Evolutionary conservation across 2,113 vertebrate genomes (phyloP).

Genomic region (Phylloscopus whistleri): DNA sequence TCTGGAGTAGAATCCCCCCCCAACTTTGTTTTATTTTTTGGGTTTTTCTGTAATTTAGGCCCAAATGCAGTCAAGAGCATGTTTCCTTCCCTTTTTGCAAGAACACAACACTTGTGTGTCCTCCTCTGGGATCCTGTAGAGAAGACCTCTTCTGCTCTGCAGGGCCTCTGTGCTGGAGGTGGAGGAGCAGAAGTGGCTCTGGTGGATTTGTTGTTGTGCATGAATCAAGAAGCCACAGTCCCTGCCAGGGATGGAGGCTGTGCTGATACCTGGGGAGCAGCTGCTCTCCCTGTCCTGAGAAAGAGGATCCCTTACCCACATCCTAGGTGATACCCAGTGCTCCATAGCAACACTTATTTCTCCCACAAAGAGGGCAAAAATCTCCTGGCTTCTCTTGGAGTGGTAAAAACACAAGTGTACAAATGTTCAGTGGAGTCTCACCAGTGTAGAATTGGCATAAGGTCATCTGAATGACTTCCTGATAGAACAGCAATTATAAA

Average conservation of each 20-base stretch:
- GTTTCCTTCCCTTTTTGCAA: background rate
- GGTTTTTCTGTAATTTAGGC: background rate
- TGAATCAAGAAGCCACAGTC: background rate
- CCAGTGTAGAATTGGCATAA: background rate
- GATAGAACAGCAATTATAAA: background rate
- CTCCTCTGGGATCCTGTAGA: background rate
- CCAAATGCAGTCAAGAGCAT: background rate
- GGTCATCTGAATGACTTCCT: background rate
- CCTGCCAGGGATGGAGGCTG: background rate
- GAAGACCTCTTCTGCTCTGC: background rate
- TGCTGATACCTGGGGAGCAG: background rate
- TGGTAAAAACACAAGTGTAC: background rate
- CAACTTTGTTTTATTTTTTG: background rate
- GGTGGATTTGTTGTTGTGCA: background rate
- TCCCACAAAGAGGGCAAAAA: background rate
- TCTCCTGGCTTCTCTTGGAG: background rate
- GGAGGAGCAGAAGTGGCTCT: background rate
- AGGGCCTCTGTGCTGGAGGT: background rate
- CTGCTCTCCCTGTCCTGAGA: background rate
- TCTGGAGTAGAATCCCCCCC: background rate
- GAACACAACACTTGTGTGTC: background rate
- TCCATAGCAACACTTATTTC: background rate
- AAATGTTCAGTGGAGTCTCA: background rate
- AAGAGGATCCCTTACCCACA: background rate
- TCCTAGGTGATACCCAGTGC: background rate